Percentiles rank a stretch among this genome's conserved stretches.
Evolutionary conservation across 2,797 vertebrate species (phyloP).

Genomic region (Muraenolepis orangiensis): DNA sequence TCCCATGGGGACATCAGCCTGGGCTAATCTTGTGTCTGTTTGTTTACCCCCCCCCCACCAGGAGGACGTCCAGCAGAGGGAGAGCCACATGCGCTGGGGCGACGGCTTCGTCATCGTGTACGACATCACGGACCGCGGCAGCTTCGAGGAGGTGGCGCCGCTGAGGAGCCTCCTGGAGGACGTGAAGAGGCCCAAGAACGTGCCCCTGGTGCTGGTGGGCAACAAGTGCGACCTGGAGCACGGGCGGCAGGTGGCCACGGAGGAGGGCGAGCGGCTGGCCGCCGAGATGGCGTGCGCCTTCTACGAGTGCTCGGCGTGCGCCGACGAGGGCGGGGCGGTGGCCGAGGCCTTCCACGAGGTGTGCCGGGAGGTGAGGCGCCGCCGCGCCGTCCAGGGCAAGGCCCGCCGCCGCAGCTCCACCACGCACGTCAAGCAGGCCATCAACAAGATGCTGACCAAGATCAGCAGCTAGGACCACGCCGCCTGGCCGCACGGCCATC

Average conservation of each 20-base stretch:
- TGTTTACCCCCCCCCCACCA: constrained; percentile 45
- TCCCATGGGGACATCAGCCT: neutral
- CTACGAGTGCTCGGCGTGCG: constrained; percentile 95
- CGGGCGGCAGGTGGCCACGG: constrained; percentile 87
- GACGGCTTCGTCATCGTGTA: constrained; percentile 96
- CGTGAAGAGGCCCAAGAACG: constrained; percentile 92
- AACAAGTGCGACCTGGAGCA: constrained; percentile 97
- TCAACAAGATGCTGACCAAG: constrained; percentile 99
- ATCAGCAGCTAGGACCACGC: constrained; percentile 89
- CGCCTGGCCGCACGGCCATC: neutral
- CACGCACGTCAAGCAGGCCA: constrained; percentile 97
- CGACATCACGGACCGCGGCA: constrained; percentile 93
- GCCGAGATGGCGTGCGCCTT: constrained; percentile 94
- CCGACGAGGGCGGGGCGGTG: constrained; percentile 85
- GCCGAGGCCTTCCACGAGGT: constrained; percentile 92
- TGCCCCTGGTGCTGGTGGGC: constrained; percentile 90
- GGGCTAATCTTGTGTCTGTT: neutral
- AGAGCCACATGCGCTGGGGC: constrained; percentile 93
- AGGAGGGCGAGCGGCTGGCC: constrained; percentile 93
- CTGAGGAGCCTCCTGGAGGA: constrained; percentile 90
- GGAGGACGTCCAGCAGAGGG: constrained; percentile 92
- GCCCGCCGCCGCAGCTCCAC: constrained; percentile 92
- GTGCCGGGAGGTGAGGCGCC: constrained; percentile 88
- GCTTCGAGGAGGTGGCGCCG: constrained; percentile 90
- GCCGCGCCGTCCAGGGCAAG: constrained; percentile 92